These are phyloP conservation scores for Machimus rusticus DNA, from an alignment of 2,888 invertebrate genomes.

Conservation along the genomic window DNA sequence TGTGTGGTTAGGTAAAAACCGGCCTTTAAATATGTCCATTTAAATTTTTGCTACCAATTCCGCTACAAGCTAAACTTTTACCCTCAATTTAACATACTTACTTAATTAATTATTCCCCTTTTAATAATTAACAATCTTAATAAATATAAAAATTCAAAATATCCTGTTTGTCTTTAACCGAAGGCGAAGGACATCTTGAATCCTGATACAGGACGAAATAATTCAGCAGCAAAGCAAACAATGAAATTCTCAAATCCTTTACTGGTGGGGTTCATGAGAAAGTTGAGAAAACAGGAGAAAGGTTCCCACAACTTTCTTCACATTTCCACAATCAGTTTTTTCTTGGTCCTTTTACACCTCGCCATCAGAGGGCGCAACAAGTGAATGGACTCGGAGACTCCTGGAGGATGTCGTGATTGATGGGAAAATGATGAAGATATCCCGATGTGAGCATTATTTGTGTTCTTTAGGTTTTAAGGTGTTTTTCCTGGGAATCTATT, in stretches of 20 bases:
- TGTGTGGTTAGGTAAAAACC: too few species aligned
- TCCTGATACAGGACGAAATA: not conserved
- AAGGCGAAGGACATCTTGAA: not conserved
- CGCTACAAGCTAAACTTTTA: too few species aligned
- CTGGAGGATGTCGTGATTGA: constrained; percentile 10
- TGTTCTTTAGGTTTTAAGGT: not conserved
- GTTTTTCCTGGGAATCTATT: not conserved
- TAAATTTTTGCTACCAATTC: too few species aligned
- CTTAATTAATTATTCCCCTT: not conserved
- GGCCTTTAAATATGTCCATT: too few species aligned
- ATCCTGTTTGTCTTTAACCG: not conserved
- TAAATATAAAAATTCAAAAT: not conserved
- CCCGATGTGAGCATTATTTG: constrained; percentile 23
- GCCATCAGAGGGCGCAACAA: constrained; percentile 9
- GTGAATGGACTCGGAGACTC: not conserved
- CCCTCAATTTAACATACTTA: too few species aligned
- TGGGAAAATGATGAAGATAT: constrained; percentile 21
- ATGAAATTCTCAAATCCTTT: constrained; percentile 9
- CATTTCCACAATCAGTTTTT: not conserved
- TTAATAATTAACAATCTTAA: not conserved
- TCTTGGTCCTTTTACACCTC: not conserved
- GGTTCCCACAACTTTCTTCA: constrained; percentile 7
- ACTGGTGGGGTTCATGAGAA: not conserved
- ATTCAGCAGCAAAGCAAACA: not conserved
- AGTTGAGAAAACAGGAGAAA: not conserved